phyloP scores from a whole-genome alignment of 2,113 vertebrate genomes.

The cat (Felis catus) region DNA sequence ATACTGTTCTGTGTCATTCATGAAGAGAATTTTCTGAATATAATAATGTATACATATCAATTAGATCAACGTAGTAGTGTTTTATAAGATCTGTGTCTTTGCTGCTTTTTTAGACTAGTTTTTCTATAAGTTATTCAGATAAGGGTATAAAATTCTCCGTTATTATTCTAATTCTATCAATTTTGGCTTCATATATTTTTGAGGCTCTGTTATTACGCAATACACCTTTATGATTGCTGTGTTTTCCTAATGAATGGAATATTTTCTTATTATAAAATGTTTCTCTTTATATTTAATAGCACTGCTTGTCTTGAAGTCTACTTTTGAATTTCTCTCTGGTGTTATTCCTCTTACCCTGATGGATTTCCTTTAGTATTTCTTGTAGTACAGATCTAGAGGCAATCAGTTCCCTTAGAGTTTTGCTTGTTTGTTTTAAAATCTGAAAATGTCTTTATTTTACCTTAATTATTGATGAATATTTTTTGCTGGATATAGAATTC shows the following conservation, averaged over 20 bases:
- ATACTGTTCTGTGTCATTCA: not conserved
- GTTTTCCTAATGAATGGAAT: not conserved
- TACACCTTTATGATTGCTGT: not conserved
- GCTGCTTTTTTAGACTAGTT: not conserved
- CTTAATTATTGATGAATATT: not conserved
- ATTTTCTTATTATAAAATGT: not conserved
- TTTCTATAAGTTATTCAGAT: not conserved
- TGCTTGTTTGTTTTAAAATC: not conserved
- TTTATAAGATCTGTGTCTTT: not conserved
- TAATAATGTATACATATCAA: not conserved
- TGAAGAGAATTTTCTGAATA: not conserved
- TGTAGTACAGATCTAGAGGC: not conserved
- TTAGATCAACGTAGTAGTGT: not conserved
- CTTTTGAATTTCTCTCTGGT: not conserved
- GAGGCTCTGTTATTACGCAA: not conserved
- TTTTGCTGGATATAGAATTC: not conserved
- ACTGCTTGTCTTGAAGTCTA: not conserved
- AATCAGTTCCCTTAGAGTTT: not conserved
- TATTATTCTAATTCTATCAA: not conserved
- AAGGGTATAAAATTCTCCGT: not conserved
- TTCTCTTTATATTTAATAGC: not conserved
- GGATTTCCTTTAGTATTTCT: not conserved
- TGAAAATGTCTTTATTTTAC: not conserved
- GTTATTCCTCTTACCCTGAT: not conserved
- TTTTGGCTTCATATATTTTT: not conserved